These are phyloP conservation scores for Cecropterus lyciades DNA, from an alignment of 1,140 invertebrate genomes.

Conservation along the genomic window DNA sequence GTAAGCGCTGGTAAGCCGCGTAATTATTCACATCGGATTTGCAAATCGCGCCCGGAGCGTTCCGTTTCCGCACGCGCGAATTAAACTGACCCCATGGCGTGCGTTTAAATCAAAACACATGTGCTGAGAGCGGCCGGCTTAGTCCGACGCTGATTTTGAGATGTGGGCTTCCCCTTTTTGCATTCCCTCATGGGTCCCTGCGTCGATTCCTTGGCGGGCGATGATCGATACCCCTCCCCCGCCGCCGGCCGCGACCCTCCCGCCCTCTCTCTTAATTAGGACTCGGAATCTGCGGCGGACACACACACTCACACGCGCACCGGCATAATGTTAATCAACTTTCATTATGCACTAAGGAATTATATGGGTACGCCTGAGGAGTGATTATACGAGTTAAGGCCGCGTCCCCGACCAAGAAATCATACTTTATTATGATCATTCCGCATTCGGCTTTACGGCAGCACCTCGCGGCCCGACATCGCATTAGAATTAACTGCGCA, in stretches of 20 bases:
- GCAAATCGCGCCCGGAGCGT: conserved; percentile 77
- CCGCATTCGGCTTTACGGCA: conserved; percentile 65
- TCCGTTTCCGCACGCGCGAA: conserved; percentile 69
- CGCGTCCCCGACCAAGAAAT: conserved; percentile 80
- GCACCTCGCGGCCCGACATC: conserved; percentile 65
- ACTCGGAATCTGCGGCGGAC: conserved; percentile 84
- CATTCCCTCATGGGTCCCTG: conserved; percentile 62
- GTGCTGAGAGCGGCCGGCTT: conserved; percentile 76
- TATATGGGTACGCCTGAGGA: conserved; percentile 82
- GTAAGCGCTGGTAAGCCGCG: conserved; percentile 81
- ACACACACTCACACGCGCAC: conserved; percentile 69
- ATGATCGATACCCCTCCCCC: conserved; percentile 80
- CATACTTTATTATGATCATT: conserved; percentile 81
- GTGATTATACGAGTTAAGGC: conserved; percentile 80
- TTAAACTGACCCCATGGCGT: conserved; percentile 78
- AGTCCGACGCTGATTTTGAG: conserved; percentile 79
- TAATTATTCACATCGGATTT: conserved; percentile 84
- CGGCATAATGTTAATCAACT: conserved; percentile 81
- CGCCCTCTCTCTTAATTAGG: conserved; percentile 83
- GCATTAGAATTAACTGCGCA: conserved; percentile 77
- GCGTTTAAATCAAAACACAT: conserved; percentile 83
- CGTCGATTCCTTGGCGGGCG: conserved; percentile 80
- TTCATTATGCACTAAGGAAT: conserved; percentile 84
- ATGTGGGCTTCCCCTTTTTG: conserved; percentile 81
- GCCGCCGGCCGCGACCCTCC: conserved; percentile 70